Evolutionary conservation across 2,113 vertebrate species (phyloP).

Genomic region (Sardina pilchardus): DNA sequence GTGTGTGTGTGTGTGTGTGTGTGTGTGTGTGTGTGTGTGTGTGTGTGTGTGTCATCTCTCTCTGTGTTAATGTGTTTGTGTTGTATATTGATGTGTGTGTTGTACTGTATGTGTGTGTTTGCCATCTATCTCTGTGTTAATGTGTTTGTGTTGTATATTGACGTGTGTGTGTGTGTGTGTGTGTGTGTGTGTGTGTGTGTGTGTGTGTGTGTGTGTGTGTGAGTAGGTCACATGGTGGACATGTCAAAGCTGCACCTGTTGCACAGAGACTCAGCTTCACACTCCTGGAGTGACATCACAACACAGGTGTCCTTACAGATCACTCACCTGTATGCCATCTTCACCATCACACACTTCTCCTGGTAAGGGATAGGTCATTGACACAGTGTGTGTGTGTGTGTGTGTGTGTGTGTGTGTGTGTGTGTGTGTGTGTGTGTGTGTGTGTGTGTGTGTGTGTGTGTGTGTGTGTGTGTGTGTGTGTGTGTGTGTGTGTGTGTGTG

Average conservation of each 20-base stretch:
- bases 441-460: slow-evolving; percentile 27
- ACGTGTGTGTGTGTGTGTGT: not conserved
- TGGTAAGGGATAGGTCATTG: slow-evolving; percentile 77
- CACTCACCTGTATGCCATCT: slow-evolving; percentile 87
- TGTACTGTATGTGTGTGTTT: slow-evolving; percentile 20
- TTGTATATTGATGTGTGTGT: not conserved
- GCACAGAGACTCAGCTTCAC: slow-evolving; percentile 76
- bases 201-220: slow-evolving; percentile 26
- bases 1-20: not conserved
- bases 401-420: slow-evolving; percentile 52
- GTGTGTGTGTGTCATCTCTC: slow-evolving; percentile 28
- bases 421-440: slow-evolving; percentile 26
- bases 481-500: slow-evolving; percentile 35
- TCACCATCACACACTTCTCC: slow-evolving; percentile 91
- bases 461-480: slow-evolving; percentile 74
- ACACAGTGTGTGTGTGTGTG: not conserved
- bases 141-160: not conserved
- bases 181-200: slow-evolving; percentile 11
- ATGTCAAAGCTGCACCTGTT: slow-evolving; percentile 79
- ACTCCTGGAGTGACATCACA: slow-evolving; percentile 91
- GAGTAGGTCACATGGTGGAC: slow-evolving; percentile 81
- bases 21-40: slow-evolving; percentile 11
- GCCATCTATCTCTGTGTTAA: not conserved
- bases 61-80: not conserved
- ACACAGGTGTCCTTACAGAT: slow-evolving; percentile 81